Percentiles rank a stretch among this genome's conserved stretches.
phyloP scores from a whole-genome alignment of 2,797 vertebrate species.

The Enteromius anoplus region DNA sequence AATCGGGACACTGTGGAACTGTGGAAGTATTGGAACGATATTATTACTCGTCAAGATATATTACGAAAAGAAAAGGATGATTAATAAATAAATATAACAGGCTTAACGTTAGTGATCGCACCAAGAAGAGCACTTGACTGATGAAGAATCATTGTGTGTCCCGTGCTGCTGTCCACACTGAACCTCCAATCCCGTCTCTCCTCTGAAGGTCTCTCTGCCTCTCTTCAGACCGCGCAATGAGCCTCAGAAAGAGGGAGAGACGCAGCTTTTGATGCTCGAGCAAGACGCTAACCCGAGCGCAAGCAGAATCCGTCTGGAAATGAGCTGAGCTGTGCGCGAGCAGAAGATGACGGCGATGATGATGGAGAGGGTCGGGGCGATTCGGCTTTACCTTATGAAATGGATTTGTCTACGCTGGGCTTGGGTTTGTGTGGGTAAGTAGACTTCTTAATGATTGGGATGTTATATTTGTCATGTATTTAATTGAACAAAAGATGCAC shows the following conservation, averaged over 20 bases:
- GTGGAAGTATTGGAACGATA: neutral
- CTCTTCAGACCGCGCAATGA: constrained; percentile 3
- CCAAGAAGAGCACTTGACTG: constrained; percentile 16
- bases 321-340: constrained; percentile 45
- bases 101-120: neutral
- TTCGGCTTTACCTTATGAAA: constrained; percentile 56
- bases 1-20: constrained; percentile 1
- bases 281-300: neutral
- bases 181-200: constrained; percentile 38
- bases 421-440: constrained; percentile 65
- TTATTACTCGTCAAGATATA: neutral
- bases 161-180: constrained; percentile 25
- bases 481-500: neutral
- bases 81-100: neutral
- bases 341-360: constrained; percentile 42
- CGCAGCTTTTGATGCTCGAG: constrained; percentile 4
- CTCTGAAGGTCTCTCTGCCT: constrained; percentile 18
- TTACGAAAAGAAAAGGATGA: neutral
- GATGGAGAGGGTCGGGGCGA: constrained; percentile 55
- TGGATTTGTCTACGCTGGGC: constrained; percentile 61
- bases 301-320: constrained; percentile 33
- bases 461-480: neutral
- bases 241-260: constrained; percentile 10
- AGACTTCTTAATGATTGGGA: constrained; percentile 2
- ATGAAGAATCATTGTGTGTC: constrained; percentile 20